phyloP scores from a whole-genome alignment of 2,113 vertebrate species.

The Daubentonia madagascariensis region DNA sequence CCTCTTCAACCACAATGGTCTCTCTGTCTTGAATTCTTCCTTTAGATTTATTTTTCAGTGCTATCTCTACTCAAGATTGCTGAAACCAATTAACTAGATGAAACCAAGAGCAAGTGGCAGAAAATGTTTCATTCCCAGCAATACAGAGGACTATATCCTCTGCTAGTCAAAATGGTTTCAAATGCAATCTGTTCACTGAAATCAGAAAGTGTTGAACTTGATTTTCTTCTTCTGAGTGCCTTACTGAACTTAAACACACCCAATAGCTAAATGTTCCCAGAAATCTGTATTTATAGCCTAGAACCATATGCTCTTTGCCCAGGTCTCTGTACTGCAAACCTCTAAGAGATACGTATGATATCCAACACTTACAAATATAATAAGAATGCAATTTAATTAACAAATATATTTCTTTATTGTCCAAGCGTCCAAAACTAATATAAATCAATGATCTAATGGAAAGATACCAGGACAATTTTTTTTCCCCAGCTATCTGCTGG shows the following conservation, averaged over 20 bases:
- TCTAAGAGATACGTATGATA: not conserved
- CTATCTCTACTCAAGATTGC: not conserved
- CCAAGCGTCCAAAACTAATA: not conserved
- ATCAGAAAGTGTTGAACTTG: not conserved
- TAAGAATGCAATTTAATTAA: not conserved
- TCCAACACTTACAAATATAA: not conserved
- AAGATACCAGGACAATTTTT: not conserved
- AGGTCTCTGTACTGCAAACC: not conserved
- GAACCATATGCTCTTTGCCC: not conserved
- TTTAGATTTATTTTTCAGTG: not conserved
- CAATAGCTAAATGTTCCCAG: not conserved
- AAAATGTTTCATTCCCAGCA: not conserved
- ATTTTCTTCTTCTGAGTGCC: not conserved
- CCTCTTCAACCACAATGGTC: not conserved
- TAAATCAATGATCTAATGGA: not conserved
- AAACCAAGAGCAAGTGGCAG: not conserved
- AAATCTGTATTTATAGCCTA: not conserved
- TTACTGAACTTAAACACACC: not conserved
- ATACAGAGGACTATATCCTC: not conserved
- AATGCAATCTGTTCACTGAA: not conserved
- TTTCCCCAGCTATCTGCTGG: not conserved
- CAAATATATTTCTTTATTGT: not conserved
- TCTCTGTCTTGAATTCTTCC: slow-evolving; percentile 12
- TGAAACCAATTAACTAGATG: not conserved
- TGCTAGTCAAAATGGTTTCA: not conserved